A percentile compares a stretch with the other conserved stretches of the same genome.
phyloP scores from a whole-genome alignment of 2,113 vertebrate genomes.

The Panthera leo region DNA sequence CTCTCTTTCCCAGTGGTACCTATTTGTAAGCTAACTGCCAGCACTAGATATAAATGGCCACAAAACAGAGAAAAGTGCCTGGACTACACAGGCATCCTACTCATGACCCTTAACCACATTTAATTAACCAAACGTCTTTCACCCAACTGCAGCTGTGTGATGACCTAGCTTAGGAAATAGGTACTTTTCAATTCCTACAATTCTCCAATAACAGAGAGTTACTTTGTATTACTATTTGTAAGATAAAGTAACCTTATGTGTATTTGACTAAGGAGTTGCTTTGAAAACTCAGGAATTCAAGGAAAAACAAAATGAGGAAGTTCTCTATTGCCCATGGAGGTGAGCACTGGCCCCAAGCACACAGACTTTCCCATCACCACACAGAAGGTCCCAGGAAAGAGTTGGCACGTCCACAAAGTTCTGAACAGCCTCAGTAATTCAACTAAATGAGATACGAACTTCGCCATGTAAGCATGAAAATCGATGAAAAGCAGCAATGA shows the following conservation, averaged over 20 bases:
- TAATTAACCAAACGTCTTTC: neutral
- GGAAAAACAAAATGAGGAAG: slow-evolving; percentile 5
- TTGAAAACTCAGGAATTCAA: slow-evolving; percentile 35
- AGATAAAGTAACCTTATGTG: neutral
- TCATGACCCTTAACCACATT: neutral
- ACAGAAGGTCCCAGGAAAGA: neutral
- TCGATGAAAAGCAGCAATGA: neutral
- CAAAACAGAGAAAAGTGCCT: neutral
- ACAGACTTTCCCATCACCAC: neutral
- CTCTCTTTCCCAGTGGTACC: neutral
- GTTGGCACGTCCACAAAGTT: neutral
- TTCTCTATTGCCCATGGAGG: neutral
- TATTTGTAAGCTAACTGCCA: neutral
- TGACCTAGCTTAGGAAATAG: neutral
- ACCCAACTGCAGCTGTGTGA: neutral
- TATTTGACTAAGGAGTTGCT: slow-evolving; percentile 21
- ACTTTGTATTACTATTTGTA: neutral
- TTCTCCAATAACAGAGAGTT: neutral
- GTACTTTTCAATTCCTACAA: neutral
- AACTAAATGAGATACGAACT: neutral
- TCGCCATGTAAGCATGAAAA: neutral
- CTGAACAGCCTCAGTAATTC: neutral
- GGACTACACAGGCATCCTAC: neutral
- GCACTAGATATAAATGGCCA: neutral
- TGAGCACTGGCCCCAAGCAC: neutral